Conservation (phyloP, 1,140 invertebrate genomes). For the Zaprionus ghesquierei region DNA sequence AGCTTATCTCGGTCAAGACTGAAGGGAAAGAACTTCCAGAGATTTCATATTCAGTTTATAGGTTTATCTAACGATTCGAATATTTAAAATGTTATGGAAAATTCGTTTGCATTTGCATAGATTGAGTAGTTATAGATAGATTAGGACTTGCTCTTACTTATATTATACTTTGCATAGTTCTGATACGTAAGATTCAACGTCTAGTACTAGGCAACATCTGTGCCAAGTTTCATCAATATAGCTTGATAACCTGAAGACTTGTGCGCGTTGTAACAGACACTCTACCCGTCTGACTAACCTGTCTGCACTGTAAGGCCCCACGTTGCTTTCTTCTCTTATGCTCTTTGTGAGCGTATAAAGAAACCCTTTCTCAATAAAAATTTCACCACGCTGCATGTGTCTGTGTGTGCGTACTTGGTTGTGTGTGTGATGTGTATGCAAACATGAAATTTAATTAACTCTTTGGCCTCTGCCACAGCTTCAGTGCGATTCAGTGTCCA, state of each 20-base stretch:
- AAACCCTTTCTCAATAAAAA: not conserved
- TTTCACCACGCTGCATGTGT: slow-evolving; percentile 40
- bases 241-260: too few relatives aligned
- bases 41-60: not conserved
- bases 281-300: too few relatives aligned
- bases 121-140: not conserved
- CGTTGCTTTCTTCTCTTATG: not conserved
- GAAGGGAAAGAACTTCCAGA: not conserved
- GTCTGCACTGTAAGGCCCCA: not conserved
- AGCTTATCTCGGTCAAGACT: not conserved
- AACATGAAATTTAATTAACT: slow-evolving; percentile 79
- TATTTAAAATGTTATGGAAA: not conserved
- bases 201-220: too few relatives aligned
- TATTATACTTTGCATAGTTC: too few relatives aligned
- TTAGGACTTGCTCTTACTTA: too few relatives aligned
- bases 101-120: not conserved
- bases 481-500: slow-evolving; percentile 9
- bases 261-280: too few relatives aligned
- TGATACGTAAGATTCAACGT: too few relatives aligned
- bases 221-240: too few relatives aligned
- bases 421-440: slow-evolving; percentile 39
- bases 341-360: not conserved
- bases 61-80: not conserved
- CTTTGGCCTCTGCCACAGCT: slow-evolving; percentile 25
- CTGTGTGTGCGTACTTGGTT: slow-evolving; percentile 7